Base-by-base conservation (phyloP, 2,797 vertebrate species). In the Paramormyrops hopkinsi region DNA sequence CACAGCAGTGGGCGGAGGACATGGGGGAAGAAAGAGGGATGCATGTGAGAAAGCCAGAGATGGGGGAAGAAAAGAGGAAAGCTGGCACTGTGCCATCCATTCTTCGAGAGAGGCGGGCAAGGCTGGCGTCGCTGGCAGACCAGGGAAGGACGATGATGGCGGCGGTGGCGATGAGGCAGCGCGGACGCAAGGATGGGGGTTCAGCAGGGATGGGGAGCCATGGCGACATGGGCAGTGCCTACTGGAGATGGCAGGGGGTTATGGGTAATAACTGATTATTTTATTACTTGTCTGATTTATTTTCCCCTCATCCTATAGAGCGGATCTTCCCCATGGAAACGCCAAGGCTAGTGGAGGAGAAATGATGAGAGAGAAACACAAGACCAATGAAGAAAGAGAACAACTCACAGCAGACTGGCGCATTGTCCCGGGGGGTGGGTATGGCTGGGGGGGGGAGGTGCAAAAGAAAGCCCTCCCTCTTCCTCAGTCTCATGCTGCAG, bases 51-150 rank as follows among this genome's bases (percentile, higher is more conserved):
- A 93, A 92, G 94, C 94, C 94, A 94, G 59, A 6, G 19, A 53
- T 48, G 29, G 29, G 65, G 48, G 33, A 54, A 11, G 97, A 97
- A 97, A 97, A 97, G 94, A 94, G 95, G 94, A 94, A 96, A 97
- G 97, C 97, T 99, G 99, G 99, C 98, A 99, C 98, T 53, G 97
- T 99, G 98, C 98, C 99, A 99, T 99, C 98, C 98, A 99, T 97
- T 99, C 98, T 99, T 97, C 97, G 96, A 97, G 96, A 97, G 97
- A 97, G 95, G 96, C 96, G 97, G 97, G 95, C 97, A 95, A 96
- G 95, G 96, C 97, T 95, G 92, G 96, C 95, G 95, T 93, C 94
- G 96, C 93, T 96, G 90, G 94, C 95, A 86, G 84, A 86, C 65
- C 29, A 5, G 11, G 22, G 44, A 29, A 37, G 50, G 9, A 86